Base-by-base conservation (phyloP, 2,888 invertebrate genomes). In the Spodoptera littoralis region DNA sequence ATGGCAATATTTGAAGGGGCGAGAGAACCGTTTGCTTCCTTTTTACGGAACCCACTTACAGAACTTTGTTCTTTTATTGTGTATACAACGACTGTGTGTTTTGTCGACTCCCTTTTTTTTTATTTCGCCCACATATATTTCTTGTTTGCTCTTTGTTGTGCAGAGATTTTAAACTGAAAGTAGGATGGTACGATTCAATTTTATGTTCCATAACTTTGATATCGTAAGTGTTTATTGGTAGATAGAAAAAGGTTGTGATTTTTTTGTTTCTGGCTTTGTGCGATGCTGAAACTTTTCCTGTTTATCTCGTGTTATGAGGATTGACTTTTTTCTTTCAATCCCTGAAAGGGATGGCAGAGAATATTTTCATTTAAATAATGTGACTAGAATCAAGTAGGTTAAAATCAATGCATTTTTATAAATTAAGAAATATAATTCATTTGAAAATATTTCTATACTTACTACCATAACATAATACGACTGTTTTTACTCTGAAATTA, bases 11-110 rank as follows among this genome's bases (percentile, higher is more conserved):
- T 85, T 85, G 81, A 78, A 70, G 71, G 79, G 75, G 72, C 64
- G 76, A 77, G 79, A 84, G 79, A 84, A 86, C 80, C 82, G 81
- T 84, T 87, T 82, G 75, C 79, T 81, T 83, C 84, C 83, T 84
- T 84, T 85, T 82, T 84, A 84, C 84, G 83, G 83, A 85, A 84
- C 83, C 81, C 64, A 80, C 81, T 84, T 81, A 80, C 73, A 67
- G 65, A 79, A 83, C 77, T 84, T 85, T 85, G 79, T 77, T 79
- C 70, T 79, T 84, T 79, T 84, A 85, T 82, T 82, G 81, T 80
- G 73, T 69, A 78, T 79, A 80, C 80, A 77, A 80, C 73, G 76
- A 60, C 68, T 76, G 73, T 80, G 70, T 80, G 74, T 81, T 78
- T 80, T 67, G 72, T 62, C 58, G 55, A 79, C 74, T 77, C 61